phyloP scores from a whole-genome alignment of 1,140 invertebrate genomes.

The Calephelis nemesis region DNA sequence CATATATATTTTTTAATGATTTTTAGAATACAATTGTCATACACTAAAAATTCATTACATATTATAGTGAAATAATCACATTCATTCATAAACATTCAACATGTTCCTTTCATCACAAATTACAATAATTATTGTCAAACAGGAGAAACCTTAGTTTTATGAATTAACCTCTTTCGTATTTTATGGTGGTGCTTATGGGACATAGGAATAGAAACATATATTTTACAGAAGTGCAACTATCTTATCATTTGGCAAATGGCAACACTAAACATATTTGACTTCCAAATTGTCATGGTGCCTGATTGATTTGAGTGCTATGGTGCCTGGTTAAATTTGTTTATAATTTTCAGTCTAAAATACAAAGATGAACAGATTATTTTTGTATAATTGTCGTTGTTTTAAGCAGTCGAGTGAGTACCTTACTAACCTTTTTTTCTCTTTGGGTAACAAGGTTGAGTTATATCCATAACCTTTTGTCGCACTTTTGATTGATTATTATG shows the following conservation, averaged over 20 bases:
- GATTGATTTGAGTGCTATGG: slow-evolving; percentile 62
- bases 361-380: slow-evolving; percentile 69
- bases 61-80: too few relatives aligned
- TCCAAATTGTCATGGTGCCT: slow-evolving; percentile 70
- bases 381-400: slow-evolving; percentile 60
- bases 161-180: too few relatives aligned
- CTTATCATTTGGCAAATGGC: slow-evolving; percentile 15
- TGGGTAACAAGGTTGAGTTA: background rate
- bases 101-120: too few relatives aligned
- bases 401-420: slow-evolving; percentile 65
- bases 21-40: too few relatives aligned
- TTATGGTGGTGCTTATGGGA: too few relatives aligned
- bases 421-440: slow-evolving; percentile 22
- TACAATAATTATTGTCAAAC: too few relatives aligned
- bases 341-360: slow-evolving; percentile 50
- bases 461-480: slow-evolving; percentile 51
- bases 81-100: too few relatives aligned
- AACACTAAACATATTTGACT: slow-evolving; percentile 2
- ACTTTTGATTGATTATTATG: slow-evolving; percentile 50
- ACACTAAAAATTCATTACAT: too few relatives aligned
- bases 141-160: too few relatives aligned
- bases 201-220: slow-evolving; percentile 42
- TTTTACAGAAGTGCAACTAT: slow-evolving; percentile 17
- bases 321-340: slow-evolving; percentile 75
- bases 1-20: too few relatives aligned